Percentiles rank a stretch among this genome's conserved stretches.
These are phyloP conservation scores for Caenorhabditis sp. DNA, from an alignment of 2,888 invertebrate species.

Conservation along the genomic window DNA sequence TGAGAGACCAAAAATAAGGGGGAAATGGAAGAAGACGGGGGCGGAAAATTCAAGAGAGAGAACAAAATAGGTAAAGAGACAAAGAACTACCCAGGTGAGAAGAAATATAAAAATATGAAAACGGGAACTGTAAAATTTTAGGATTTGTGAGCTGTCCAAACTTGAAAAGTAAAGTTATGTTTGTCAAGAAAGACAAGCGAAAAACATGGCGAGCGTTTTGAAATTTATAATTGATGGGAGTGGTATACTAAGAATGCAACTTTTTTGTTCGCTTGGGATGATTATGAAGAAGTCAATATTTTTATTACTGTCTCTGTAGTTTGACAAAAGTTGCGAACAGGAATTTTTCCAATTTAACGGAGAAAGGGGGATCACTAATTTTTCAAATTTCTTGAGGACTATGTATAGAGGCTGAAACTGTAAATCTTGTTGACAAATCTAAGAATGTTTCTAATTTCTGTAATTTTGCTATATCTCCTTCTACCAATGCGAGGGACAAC, in stretches of 20 bases:
- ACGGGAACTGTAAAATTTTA: slow-evolving; percentile 33
- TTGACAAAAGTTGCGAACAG: no score
- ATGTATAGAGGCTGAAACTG: no score
- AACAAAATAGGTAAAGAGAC: slow-evolving; percentile 7
- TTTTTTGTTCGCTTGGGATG: no score
- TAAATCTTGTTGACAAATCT: no score
- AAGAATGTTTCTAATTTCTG: no score
- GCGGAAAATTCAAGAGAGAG: slow-evolving; percentile 1
- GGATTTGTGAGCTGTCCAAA: not conserved
- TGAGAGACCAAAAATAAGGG: slow-evolving; percentile 26
- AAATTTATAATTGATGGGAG: slow-evolving; percentile 4
- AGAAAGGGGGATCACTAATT: no score
- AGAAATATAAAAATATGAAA: slow-evolving; percentile 1
- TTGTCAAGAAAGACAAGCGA: not conserved
- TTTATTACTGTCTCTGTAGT: no score
- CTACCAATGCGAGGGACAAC: no score
- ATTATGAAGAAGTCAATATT: no score
- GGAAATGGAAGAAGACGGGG: not conserved
- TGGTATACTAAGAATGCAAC: not conserved
- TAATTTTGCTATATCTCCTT: no score
- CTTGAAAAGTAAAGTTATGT: not conserved
- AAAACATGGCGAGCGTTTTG: not conserved
- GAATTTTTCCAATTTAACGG: no score
- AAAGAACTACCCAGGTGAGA: slow-evolving; percentile 2
- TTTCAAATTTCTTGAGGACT: no score